Base-by-base conservation (phyloP, 2,888 invertebrate genomes). In the Brenthis hecate region DNA sequence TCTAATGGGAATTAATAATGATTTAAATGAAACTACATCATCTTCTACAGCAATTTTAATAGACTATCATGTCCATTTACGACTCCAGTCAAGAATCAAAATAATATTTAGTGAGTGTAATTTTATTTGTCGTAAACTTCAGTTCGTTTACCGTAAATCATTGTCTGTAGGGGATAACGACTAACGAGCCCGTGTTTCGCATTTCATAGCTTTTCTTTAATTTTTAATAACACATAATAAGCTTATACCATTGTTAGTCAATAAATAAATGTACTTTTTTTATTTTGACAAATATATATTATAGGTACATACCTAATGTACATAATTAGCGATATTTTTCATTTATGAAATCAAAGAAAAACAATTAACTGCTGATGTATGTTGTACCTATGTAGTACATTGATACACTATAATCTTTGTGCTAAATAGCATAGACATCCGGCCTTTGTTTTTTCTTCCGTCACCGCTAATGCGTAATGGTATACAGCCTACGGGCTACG, bases 401-500 rank as follows among this genome's bases (percentile, higher is more conserved):
- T 60, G 23, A 48, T 28, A 50, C n/a, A 28, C n/a, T 4, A 5
- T 60, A 60, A 60, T 60, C 28, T 50, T 60, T 50, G 60, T 28
- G 50, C 60, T 60, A 60, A 28, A 60, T 60, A 60, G 48, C 60
- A n/a, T 28, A 50, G 16, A 16, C 60, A 60, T 60, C 60, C 60
- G 60, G 60, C 16, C 28, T 60, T 60, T 60, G 50, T 60, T 60
- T 60, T 57, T 60, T 60, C 50, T 60, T 60, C 60, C 60, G 60
- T 23, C 28, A 50, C 48, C 60, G 48, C 60, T 60, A 50, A 60
- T 60, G 50, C 60, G n/a, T 28, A 16, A 3, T 50, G 50, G 60
- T 50, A 60, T n/a, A 60, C 60, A 43, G 36, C 36, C 36, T 43
- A 43, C 36, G 36, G 8, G 11, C 28, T 28, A 48, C 50, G 32